Conservation (phyloP, 2,888 invertebrate genomes). For the Melinopterus prodromus region DNA sequence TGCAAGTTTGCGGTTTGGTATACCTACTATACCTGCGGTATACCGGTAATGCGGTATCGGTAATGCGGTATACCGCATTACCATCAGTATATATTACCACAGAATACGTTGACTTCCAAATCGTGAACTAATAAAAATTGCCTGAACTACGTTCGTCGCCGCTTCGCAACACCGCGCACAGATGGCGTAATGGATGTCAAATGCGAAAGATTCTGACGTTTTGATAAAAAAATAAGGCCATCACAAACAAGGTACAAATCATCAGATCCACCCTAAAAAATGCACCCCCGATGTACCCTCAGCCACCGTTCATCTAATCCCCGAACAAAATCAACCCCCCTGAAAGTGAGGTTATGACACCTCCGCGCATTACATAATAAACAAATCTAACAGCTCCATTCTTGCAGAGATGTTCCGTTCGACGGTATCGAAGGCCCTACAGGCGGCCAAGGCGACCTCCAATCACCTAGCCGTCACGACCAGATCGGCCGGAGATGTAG, state of each 20-base stretch:
- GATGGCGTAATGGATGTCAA: conserved; percentile 33
- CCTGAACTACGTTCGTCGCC: background rate
- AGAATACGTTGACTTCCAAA: background rate
- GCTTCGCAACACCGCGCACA: background rate
- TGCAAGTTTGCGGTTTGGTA: no score
- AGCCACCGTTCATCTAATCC: background rate
- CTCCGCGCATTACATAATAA: conserved; percentile 36
- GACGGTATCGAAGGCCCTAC: conserved; percentile 74
- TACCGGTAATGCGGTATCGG: no score
- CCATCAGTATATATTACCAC: no score
- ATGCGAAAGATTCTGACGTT: conserved; percentile 27
- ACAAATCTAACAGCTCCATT: conserved; percentile 30
- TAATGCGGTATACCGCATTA: no score
- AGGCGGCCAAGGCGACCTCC: conserved; percentile 54
- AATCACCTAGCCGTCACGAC: conserved; percentile 49
- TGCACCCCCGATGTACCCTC: background rate
- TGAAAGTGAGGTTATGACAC: conserved; percentile 22
- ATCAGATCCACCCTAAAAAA: conserved; percentile 6
- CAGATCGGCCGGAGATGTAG: conserved; percentile 49
- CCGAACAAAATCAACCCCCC: background rate
- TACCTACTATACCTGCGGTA: no score
- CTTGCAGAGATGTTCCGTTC: conserved; percentile 75
- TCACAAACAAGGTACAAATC: conserved; percentile 27
- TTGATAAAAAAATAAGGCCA: conserved; percentile 21
- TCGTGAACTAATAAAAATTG: background rate